Evolutionary conservation across 2,113 vertebrate genomes (phyloP).

Genomic region (Peromyscus californicus): DNA sequence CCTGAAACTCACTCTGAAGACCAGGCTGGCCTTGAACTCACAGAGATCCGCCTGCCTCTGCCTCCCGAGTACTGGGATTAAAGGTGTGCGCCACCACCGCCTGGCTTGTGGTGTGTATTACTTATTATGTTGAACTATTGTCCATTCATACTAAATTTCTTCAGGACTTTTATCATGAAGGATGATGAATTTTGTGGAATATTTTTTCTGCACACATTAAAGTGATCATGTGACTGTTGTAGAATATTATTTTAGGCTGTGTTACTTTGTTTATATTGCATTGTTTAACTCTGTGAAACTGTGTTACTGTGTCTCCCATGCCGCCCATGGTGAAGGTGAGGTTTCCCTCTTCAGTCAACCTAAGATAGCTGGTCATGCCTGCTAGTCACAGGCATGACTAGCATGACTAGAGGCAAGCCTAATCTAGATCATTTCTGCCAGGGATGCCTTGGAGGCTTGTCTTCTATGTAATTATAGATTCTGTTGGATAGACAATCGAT

Average conservation of each 20-base stretch:
- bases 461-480: neutral
- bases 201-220: neutral
- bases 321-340: neutral
- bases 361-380: neutral
- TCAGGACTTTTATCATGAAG: neutral
- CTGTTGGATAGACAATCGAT: neutral
- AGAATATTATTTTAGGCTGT: too few relatives aligned
- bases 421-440: neutral
- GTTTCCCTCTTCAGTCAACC: neutral
- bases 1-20: too few relatives aligned
- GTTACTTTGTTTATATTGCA: too few relatives aligned
- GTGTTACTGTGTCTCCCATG: neutral
- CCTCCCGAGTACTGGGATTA: too few relatives aligned
- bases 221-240: neutral
- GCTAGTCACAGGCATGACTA: neutral
- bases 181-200: neutral
- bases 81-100: too few relatives aligned
- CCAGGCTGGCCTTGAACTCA: too few relatives aligned
- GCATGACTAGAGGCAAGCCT: neutral
- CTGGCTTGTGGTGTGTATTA: neutral
- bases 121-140: neutral
- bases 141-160: neutral
- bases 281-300: too few relatives aligned
- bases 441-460: neutral
- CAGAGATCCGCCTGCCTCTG: too few relatives aligned